A percentile compares a stretch with the other conserved stretches of the same genome.
phyloP scores from a whole-genome alignment of 2,888 invertebrate genomes.

The Ophion slaviceki region DNA sequence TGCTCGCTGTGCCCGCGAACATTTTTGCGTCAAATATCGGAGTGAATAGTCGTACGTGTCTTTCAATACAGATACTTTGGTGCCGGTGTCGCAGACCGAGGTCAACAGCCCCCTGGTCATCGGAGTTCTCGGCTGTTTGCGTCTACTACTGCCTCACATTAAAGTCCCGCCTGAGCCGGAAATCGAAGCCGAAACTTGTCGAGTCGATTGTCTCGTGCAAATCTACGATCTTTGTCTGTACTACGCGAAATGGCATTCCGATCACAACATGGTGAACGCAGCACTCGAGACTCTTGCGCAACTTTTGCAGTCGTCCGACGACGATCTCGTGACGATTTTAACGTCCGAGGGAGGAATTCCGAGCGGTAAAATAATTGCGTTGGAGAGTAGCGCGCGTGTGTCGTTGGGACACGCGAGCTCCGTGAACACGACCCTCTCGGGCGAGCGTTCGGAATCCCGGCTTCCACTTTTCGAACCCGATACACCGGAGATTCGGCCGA shows the following conservation, averaged over 20 bases:
- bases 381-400: constrained; percentile 58
- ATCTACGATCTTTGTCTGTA: constrained; percentile 91
- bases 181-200: constrained; percentile 69
- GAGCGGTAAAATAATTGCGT: constrained; percentile 73
- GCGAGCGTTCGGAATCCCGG: constrained; percentile 71
- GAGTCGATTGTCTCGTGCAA: constrained; percentile 84
- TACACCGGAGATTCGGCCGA: constrained; percentile 75
- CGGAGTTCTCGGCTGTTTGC: constrained; percentile 88
- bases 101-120: constrained; percentile 84
- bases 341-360: constrained; percentile 83
- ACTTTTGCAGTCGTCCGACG: constrained; percentile 84
- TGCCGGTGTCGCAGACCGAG: constrained; percentile 68
- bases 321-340: constrained; percentile 82
- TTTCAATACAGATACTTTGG: constrained; percentile 66
- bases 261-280: constrained; percentile 95
- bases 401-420: constrained; percentile 69
- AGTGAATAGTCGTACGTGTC: neutral
- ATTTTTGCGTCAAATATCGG: neutral
- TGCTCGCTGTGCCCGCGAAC: too few relatives aligned
- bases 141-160: constrained; percentile 87
- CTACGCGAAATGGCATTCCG: constrained; percentile 87
- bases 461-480: constrained; percentile 75
- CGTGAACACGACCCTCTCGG: constrained; percentile 73
- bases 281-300: constrained; percentile 90
- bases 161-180: constrained; percentile 68